Conservation (phyloP, 1,140 invertebrate genomes). For the Drosophila santomea region DNA sequence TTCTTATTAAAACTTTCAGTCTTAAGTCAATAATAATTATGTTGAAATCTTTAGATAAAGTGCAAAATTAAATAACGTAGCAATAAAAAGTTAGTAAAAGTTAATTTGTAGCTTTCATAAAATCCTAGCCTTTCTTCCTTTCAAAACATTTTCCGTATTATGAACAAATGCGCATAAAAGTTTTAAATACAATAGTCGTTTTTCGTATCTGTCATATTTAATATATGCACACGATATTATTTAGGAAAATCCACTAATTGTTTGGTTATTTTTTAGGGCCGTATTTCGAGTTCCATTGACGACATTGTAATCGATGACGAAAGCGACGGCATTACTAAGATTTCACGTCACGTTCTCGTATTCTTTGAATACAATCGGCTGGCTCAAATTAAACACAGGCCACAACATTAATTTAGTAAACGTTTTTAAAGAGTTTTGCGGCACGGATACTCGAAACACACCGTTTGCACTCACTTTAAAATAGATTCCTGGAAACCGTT, state of each 20-base stretch:
- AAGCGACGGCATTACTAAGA: slow-evolving; percentile 73
- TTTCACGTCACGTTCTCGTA: slow-evolving; percentile 46
- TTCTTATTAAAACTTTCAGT: too few relatives aligned
- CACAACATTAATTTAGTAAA: background rate
- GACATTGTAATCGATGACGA: slow-evolving; percentile 38
- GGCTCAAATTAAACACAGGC: slow-evolving; percentile 1
- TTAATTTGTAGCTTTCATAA: too few relatives aligned
- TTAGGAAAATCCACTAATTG: background rate
- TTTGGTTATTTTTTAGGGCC: background rate
- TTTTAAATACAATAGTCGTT: background rate
- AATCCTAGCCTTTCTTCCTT: background rate
- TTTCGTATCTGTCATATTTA: background rate
- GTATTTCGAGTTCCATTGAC: slow-evolving; percentile 7
- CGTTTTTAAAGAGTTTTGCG: background rate
- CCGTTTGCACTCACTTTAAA: slow-evolving; percentile 42
- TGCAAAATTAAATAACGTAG: too few relatives aligned
- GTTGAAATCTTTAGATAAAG: too few relatives aligned
- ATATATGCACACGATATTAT: too few relatives aligned
- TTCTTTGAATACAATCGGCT: background rate
- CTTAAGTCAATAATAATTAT: too few relatives aligned
- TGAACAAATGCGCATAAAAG: background rate
- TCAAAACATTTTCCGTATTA: background rate
- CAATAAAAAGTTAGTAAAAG: too few relatives aligned
- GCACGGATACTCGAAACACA: background rate
- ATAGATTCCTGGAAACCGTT: slow-evolving; percentile 19